A percentile compares a stretch with the other conserved stretches of the same genome.
Conservation (phyloP, 1,140 invertebrate species). For the Calliphora vicina region DNA sequence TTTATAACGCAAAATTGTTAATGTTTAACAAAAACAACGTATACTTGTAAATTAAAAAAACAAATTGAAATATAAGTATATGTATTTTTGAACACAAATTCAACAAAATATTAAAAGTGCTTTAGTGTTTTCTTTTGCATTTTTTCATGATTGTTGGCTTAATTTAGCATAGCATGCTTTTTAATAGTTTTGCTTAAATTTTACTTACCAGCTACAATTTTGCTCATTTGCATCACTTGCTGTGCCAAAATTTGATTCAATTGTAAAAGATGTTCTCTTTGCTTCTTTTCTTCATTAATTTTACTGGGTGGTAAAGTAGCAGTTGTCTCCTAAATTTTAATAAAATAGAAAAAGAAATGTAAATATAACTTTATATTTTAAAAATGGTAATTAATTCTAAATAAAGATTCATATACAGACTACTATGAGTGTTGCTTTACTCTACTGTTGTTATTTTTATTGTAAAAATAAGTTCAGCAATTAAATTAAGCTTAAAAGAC, state of each 20-base stretch:
- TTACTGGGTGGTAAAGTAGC: conserved; percentile 66
- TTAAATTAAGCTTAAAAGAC: no score
- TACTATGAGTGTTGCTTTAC: no score
- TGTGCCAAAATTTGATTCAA: conserved; percentile 91
- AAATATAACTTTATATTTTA: neutral
- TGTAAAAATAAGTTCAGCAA: no score
- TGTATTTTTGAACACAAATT: conserved; percentile 12
- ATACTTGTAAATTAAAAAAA: neutral
- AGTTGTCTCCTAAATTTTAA: conserved; percentile 47
- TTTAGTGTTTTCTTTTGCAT: neutral
- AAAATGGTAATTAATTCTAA: no score
- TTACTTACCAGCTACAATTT: conserved; percentile 87
- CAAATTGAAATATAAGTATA: neutral
- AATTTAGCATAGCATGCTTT: conserved; percentile 8
- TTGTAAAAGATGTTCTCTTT: conserved; percentile 85
- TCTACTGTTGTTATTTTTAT: no score
- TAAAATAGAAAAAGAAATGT: neutral
- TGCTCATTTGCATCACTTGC: conserved; percentile 93
- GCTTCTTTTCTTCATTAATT: conserved; percentile 82
- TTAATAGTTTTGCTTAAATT: neutral
- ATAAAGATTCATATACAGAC: no score
- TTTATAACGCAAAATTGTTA: neutral
- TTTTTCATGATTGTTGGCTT: neutral
- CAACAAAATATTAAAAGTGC: conserved; percentile 25
- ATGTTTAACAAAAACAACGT: neutral